Conservation (phyloP, 1,140 invertebrate genomes). For the Periplaneta americana region DNA sequence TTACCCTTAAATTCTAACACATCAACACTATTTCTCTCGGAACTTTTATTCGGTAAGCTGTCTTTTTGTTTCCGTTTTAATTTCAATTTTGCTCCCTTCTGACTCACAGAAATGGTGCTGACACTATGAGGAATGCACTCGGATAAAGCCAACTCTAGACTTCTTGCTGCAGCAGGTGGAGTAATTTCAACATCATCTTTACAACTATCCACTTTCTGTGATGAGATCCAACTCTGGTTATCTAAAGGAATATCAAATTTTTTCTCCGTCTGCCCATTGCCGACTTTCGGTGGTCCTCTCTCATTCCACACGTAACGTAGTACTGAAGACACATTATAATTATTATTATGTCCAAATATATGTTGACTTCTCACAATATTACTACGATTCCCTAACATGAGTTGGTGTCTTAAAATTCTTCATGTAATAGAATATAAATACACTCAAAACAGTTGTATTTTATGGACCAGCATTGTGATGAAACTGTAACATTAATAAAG, state of each 20-base stretch:
- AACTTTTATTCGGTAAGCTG: background rate
- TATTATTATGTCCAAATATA: background rate
- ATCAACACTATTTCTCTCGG: background rate
- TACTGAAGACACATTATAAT: background rate
- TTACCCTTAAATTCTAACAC: no score
- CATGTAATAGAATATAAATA: background rate
- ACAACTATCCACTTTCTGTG: background rate
- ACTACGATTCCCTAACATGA: background rate
- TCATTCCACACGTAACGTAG: background rate
- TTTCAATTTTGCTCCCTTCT: background rate
- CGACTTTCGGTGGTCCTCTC: background rate
- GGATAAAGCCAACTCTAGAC: background rate
- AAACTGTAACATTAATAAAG: background rate
- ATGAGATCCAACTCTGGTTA: background rate
- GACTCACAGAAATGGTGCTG: background rate
- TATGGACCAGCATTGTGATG: background rate
- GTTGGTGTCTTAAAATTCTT: background rate
- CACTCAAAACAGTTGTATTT: background rate
- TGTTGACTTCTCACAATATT: background rate
- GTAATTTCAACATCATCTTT: background rate
- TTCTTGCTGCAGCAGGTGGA: background rate
- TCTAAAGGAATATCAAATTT: background rate
- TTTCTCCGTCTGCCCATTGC: background rate
- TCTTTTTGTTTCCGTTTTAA: background rate
- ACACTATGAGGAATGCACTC: background rate